Evolutionary conservation across 2,888 invertebrate species (phyloP), one percentile per base, ranked within the genome.

Genomic region (Clunio marinus): DNA sequence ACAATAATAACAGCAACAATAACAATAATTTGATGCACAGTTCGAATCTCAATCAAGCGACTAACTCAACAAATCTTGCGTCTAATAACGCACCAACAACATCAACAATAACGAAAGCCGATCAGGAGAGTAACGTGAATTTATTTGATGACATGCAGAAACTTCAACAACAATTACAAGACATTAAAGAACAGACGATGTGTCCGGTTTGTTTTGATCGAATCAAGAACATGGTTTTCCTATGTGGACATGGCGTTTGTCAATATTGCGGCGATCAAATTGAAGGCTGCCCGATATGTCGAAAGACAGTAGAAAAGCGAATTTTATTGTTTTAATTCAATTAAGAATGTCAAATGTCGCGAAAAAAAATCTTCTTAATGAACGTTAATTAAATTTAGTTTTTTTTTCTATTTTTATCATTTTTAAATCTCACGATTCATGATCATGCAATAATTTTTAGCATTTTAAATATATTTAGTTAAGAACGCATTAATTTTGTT

Each of bases 201-300:
- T 98, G 97, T 76, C 97, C 97, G 2, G 96, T 98, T 71, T 98
- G 97, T 80, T 84, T 98, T 82, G 97, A 98, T 81, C 89, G 96
- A 32, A 83, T 96, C 75, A 97, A 96, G 82, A 97, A 98, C 81
- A 96, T 98, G 96, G 96, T 96, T 74, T 97, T 96, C 83, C 84
- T 96, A 55, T 97, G 97, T 80, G 97, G 97, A 4, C 97, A 98
- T 79, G 97, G 96, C 72, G 91, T 96, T 71, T 97, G 97, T 78
- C 97, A 97, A 81, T 93, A 96, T 91, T 98, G 97, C 80, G 96
- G 97, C 28, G 97, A 98, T 83, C 89, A 95, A 75, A 96, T 97
- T 87, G 88, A 90, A 70, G 96, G 96, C 75, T 98, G 97, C 77
- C 97, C 97, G 32, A 97, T 98, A 77, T 98, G 97, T 78, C 86